These are phyloP conservation scores for Terrapene triunguis DNA, from an alignment of 2,113 vertebrate genomes.

Conservation along the genomic window DNA sequence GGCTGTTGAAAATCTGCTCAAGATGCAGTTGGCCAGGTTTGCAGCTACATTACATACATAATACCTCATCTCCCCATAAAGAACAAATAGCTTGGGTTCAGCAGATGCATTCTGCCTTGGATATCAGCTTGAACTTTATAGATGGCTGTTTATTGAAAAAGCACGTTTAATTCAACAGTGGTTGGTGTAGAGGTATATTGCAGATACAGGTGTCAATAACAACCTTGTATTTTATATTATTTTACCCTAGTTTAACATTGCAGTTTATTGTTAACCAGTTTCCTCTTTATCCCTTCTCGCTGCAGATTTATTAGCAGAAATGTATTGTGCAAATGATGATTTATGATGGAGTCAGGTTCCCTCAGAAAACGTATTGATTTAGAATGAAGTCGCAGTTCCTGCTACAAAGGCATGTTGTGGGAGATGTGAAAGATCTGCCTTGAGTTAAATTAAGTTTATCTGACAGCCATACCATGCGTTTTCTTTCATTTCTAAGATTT, in stretches of 20 bases:
- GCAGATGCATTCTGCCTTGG: slow-evolving; percentile 10
- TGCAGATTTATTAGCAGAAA: slow-evolving; percentile 74
- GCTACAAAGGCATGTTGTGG: slow-evolving; percentile 16
- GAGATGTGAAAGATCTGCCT: neutral
- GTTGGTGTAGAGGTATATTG: neutral
- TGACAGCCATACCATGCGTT: neutral
- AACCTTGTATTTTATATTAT: slow-evolving; percentile 41
- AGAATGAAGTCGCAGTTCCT: slow-evolving; percentile 25
- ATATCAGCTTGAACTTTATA: neutral
- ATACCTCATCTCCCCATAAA: neutral
- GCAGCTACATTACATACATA: slow-evolving; percentile 34
- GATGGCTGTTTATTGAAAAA: slow-evolving; percentile 26
- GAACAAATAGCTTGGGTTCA: slow-evolving; percentile 1
- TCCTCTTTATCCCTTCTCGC: slow-evolving; percentile 66
- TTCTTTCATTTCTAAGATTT: slow-evolving; percentile 19
- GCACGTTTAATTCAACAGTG: slow-evolving; percentile 22
- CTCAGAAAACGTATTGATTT: slow-evolving; percentile 90
- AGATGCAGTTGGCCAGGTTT: slow-evolving; percentile 47
- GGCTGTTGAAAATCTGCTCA: slow-evolving; percentile 37
- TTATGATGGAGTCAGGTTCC: slow-evolving; percentile 83
- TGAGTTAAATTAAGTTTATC: slow-evolving; percentile 31
- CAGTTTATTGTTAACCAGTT: slow-evolving; percentile 69
- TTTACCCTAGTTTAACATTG: slow-evolving; percentile 35
- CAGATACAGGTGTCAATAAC: slow-evolving; percentile 36
- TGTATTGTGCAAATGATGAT: slow-evolving; percentile 87